Conservation (phyloP, 2,888 invertebrate species). For the Cepaea hortensis region DNA sequence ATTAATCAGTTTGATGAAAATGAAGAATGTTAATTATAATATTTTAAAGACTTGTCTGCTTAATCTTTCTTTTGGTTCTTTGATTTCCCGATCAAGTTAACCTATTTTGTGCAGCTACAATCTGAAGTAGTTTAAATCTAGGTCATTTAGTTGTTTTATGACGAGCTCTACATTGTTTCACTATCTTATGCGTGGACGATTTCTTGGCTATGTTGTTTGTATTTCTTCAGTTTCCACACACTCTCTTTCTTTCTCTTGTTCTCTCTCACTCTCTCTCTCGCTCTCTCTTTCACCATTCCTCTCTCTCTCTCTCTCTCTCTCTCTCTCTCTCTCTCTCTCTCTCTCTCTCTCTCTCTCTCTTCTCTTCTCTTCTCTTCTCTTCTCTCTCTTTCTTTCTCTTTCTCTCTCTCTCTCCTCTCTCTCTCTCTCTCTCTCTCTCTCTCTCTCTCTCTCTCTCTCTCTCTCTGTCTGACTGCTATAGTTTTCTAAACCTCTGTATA, state of each 20-base stretch:
- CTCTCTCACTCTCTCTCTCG: background rate
- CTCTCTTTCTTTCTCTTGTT: conserved; percentile 83
- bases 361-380: background rate
- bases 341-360: background rate
- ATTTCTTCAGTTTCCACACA: conserved; percentile 83
- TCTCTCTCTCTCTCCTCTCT: conserved; percentile 8
- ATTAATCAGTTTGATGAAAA: too few relatives aligned
- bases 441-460: background rate
- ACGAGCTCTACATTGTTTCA: background rate
- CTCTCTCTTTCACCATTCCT: background rate
- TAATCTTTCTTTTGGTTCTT: too few relatives aligned
- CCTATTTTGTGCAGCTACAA: too few relatives aligned
- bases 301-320: background rate
- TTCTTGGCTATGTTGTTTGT: conserved; percentile 79
- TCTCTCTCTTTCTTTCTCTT: background rate
- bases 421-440: background rate
- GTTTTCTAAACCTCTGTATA: too few relatives aligned
- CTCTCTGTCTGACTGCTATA: background rate
- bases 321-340: too few relatives aligned
- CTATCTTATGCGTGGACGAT: background rate
- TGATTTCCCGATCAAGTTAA: too few relatives aligned
- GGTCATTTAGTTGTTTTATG: background rate
- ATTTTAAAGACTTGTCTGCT: too few relatives aligned
- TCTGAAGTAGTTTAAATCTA: too few relatives aligned
- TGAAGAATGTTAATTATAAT: too few relatives aligned